Evolutionary conservation across 2,113 vertebrate species (phyloP).

Genomic region (Cyanistes caeruleus): DNA sequence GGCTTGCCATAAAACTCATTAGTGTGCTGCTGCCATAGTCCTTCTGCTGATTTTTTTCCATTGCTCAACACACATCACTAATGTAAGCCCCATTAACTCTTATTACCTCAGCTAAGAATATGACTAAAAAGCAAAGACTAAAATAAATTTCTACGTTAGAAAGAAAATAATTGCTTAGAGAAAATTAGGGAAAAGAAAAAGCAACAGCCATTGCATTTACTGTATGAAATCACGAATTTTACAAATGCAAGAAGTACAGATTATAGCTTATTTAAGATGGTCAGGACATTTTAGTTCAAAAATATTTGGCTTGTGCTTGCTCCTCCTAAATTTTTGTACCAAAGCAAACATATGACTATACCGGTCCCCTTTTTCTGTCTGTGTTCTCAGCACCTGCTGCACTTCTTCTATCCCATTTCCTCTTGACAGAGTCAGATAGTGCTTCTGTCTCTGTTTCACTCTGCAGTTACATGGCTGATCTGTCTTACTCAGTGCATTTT

Average conservation of each 20-base stretch:
- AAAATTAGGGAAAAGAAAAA: not conserved
- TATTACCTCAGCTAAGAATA: not conserved
- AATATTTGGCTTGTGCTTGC: not conserved
- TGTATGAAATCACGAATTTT: not conserved
- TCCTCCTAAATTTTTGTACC: not conserved
- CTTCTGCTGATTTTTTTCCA: not conserved
- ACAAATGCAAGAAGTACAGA: not conserved
- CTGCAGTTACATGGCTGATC: not conserved
- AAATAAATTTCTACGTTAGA: not conserved
- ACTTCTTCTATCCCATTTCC: not conserved
- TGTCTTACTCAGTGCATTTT: not conserved
- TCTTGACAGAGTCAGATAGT: not conserved
- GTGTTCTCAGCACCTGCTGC: not conserved
- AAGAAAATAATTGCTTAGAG: not conserved
- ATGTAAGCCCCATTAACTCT: slow-evolving; percentile 5
- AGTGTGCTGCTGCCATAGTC: not conserved
- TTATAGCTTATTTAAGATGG: not conserved
- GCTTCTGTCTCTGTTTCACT: not conserved
- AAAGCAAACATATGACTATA: not conserved
- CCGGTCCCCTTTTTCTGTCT: not conserved
- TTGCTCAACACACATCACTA: not conserved
- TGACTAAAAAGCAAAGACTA: not conserved
- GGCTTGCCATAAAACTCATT: not conserved
- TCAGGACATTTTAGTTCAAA: not conserved
- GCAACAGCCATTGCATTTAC: not conserved